Evolutionary conservation across 2,113 vertebrate species (phyloP).

Genomic region (Vombatus ursinus): DNA sequence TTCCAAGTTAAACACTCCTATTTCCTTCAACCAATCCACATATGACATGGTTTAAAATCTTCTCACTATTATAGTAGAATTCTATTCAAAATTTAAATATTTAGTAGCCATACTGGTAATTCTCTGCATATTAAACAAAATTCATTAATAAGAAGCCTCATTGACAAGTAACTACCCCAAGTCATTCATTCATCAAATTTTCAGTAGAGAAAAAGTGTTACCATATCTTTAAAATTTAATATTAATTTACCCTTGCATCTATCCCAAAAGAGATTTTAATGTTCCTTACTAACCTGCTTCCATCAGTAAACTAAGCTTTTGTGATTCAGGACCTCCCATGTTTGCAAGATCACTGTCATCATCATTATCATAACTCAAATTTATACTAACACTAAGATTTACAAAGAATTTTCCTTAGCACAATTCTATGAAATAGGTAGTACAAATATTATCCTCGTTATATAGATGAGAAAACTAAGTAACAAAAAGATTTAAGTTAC

Average conservation of each 20-base stretch:
- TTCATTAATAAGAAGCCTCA: background rate
- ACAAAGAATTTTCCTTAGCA: background rate
- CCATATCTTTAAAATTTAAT: slow-evolving; percentile 17
- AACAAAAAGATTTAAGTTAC: background rate
- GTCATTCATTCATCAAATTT: slow-evolving; percentile 25
- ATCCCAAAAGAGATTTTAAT: background rate
- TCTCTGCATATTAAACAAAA: slow-evolving; percentile 39
- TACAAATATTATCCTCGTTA: background rate
- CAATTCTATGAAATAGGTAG: background rate
- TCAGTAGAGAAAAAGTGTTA: slow-evolving; percentile 9
- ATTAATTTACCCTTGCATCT: slow-evolving; percentile 27
- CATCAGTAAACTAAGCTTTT: slow-evolving; percentile 23
- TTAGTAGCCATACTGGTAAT: background rate
- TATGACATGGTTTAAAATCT: background rate
- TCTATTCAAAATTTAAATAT: background rate
- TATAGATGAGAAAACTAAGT: background rate
- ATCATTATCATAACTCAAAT: background rate
- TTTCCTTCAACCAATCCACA: background rate
- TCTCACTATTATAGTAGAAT: background rate
- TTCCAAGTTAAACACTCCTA: background rate
- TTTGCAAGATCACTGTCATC: background rate
- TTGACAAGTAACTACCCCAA: background rate
- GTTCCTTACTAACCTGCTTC: background rate
- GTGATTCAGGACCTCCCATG: background rate
- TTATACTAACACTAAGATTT: background rate